Evolutionary conservation across 2,797 vertebrate species (phyloP), one percentile per base, ranked within the genome.

Genomic region (Poecilia velifera): DNA sequence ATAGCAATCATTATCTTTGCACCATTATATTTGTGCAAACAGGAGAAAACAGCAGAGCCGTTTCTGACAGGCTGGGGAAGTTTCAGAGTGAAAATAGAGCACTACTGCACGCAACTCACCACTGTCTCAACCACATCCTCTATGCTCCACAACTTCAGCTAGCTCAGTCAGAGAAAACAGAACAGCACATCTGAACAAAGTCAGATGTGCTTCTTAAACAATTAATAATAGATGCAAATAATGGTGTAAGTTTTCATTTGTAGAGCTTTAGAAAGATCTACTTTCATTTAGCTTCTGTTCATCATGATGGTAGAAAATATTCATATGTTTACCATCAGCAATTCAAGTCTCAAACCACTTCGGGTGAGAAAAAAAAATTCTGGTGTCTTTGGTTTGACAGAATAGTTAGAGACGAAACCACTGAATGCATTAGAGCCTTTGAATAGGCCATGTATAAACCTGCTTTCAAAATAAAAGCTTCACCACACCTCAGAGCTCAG

Each of bases 71-170:
- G 0, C 4, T 46, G 5, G 45, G 47, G 70, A 81, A 82, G 70
- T 83, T 79, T 1, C 4, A 34, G 3, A 3, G 49, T 46, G 89
- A 85, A 90, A 89, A 64, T 76, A 39, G 55, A 80, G 31, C 62
- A n/a, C 0, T 0, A 3, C 18, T 0, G 16, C 87, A 83, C 43
- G 75, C 73, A 68, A 76, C 3, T 5, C 0, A 81, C 64, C 43
- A 1, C 78, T 1, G 12, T 6, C 13, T 3, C 0, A 77, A 85
- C 91, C 91, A 93, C 91, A 91, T 92, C 91, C 91, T 85, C 76
- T 46, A 0, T 13, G 41, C 2, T 41, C 73, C 0, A 41, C 16
- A 0, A 1, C 1, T 41, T n/a, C 3, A 13, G 31, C 18, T 45
- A 20, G 68, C 9, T 1, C 4, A 46, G 20, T 13, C 16, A 39